Evolutionary conservation across 2,888 invertebrate genomes (phyloP).

Genomic region (Podabrus alpinus): DNA sequence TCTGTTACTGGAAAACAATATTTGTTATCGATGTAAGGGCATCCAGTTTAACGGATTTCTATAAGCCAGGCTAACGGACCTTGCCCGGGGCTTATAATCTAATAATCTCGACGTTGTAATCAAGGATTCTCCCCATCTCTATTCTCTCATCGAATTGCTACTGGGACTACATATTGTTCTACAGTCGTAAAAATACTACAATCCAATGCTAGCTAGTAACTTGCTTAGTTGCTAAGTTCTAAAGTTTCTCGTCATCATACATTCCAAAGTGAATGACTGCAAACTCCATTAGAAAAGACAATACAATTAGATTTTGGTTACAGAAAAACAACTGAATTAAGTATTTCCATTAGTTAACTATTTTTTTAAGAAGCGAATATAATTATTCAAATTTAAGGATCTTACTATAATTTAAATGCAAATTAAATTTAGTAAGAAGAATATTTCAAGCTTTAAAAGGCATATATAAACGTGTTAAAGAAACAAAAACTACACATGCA

Average conservation of each 20-base stretch:
- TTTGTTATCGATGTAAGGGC: slow-evolving; percentile 33
- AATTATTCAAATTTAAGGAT: background rate
- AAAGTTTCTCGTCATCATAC: slow-evolving; percentile 39
- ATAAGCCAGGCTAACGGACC: slow-evolving; percentile 32
- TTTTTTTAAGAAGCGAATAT: background rate
- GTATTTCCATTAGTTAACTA: slow-evolving; percentile 6
- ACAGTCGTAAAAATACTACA: slow-evolving; percentile 42
- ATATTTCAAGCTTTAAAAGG: slow-evolving; percentile 13
- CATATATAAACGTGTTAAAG: slow-evolving; percentile 26
- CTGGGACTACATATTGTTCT: slow-evolving; percentile 42
- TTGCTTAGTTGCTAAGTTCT: slow-evolving; percentile 39
- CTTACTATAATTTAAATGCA: background rate
- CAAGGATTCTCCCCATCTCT: slow-evolving; percentile 44
- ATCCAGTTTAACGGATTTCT: slow-evolving; percentile 32
- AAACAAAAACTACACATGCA: slow-evolving; percentile 38
- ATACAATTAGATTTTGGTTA: slow-evolving; percentile 41
- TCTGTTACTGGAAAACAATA: slow-evolving; percentile 26
- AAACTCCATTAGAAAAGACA: slow-evolving; percentile 35
- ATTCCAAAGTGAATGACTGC: slow-evolving; percentile 36
- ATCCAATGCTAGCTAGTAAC: slow-evolving; percentile 36
- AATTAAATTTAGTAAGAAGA: slow-evolving; percentile 7
- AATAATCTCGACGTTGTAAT: slow-evolving; percentile 50
- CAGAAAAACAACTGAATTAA: slow-evolving; percentile 39
- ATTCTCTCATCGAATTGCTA: slow-evolving; percentile 36
- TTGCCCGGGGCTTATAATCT: slow-evolving; percentile 46